Percentiles rank a stretch among this genome's conserved stretches.
phyloP scores from a whole-genome alignment of 2,113 vertebrate genomes.

The Mionectes macconnelli region DNA sequence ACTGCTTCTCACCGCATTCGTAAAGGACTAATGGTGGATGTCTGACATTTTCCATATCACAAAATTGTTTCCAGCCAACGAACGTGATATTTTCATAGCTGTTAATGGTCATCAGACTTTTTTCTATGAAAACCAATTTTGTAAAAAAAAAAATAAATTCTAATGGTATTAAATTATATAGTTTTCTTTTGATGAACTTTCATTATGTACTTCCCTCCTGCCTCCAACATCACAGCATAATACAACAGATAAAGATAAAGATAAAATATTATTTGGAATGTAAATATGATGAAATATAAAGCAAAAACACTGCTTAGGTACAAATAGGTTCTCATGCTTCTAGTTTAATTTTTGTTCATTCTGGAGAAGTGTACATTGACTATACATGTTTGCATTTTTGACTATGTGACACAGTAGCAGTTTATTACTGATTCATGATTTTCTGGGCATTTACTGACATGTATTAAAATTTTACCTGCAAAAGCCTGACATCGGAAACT shows the following conservation, averaged over 20 bases:
- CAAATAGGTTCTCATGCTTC: background rate
- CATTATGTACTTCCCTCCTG: background rate
- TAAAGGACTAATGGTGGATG: background rate
- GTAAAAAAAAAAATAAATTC: background rate
- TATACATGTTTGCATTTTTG: background rate
- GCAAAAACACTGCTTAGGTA: background rate
- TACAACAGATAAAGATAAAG: background rate
- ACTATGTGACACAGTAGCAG: background rate
- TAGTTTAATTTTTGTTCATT: background rate
- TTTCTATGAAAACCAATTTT: background rate
- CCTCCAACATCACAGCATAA: background rate
- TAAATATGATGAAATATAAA: background rate
- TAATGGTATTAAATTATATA: background rate
- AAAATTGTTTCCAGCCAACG: background rate
- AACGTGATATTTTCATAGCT: background rate
- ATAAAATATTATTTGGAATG: fast-evolving
- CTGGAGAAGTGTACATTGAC: background rate
- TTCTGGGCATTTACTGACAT: background rate
- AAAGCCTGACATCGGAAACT: background rate
- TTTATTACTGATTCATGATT: background rate
- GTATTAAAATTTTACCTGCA: background rate
- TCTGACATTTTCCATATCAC: background rate
- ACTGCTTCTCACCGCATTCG: background rate
- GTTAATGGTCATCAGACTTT: background rate
- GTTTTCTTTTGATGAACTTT: background rate